A percentile compares a stretch with the other conserved stretches of the same genome.
phyloP scores from a whole-genome alignment of 2,888 invertebrate species.

The Eupithecia centaureata region DNA sequence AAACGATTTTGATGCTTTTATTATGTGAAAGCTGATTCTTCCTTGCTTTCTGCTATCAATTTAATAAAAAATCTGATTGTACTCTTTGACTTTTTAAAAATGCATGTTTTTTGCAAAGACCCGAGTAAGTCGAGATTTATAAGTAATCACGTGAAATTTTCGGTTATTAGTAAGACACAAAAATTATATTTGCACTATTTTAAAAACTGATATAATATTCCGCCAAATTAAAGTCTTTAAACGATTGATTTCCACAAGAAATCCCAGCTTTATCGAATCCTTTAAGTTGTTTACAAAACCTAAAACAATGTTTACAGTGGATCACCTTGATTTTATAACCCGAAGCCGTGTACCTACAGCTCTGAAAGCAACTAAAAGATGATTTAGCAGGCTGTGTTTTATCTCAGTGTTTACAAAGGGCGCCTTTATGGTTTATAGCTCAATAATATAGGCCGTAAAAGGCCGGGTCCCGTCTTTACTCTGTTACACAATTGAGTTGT shows the following conservation, averaged over 20 bases:
- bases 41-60: too few species aligned
- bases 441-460: conserved; percentile 78
- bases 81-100: too few species aligned
- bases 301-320: not conserved
- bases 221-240: not conserved
- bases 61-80: too few species aligned
- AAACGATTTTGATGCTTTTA: too few species aligned
- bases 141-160: too few species aligned
- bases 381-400: conserved; percentile 64
- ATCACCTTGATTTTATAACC: not conserved
- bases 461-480: conserved; percentile 64
- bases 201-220: too few species aligned
- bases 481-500: conserved; percentile 71
- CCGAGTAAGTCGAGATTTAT: too few species aligned
- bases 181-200: too few species aligned
- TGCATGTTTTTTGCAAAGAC: too few species aligned
- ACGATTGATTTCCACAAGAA: not conserved
- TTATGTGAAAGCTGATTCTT: too few species aligned
- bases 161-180: too few species aligned
- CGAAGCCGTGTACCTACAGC: not conserved
- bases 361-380: conserved; percentile 11
- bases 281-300: not conserved
- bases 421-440: conserved; percentile 77
- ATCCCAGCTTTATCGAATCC: not conserved
- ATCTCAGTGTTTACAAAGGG: conserved; percentile 73